Conservation (phyloP, 2,888 invertebrate genomes). For the Cataglyphis livida region DNA sequence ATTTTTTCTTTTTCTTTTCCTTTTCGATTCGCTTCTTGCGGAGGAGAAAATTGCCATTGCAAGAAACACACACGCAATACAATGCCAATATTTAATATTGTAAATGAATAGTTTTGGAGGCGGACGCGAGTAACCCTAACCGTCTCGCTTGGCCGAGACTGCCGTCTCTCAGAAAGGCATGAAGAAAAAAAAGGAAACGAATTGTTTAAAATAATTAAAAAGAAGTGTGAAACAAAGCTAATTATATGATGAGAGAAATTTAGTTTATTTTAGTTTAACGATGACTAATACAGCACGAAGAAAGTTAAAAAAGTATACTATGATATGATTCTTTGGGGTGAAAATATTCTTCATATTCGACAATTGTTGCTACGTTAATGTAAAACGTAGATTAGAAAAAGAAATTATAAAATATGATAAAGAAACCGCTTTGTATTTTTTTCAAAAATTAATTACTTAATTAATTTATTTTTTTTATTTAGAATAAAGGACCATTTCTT, state of each 20-base stretch:
- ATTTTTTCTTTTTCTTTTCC: conserved; percentile 50
- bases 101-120: conserved; percentile 53
- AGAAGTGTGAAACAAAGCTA: conserved; percentile 11
- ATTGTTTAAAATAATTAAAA: conserved; percentile 9
- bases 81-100: conserved; percentile 39
- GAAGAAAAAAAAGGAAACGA: conserved; percentile 27
- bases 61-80: conserved; percentile 28
- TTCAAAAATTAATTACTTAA: too few relatives aligned
- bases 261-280: not conserved
- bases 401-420: not conserved
- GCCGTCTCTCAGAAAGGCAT: conserved; percentile 30
- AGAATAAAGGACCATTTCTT: not conserved
- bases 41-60: conserved; percentile 2
- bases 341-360: not conserved
- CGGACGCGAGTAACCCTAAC: conserved; percentile 52
- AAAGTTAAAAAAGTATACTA: not conserved
- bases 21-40: conserved; percentile 45
- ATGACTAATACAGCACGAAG: not conserved
- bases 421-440: not conserved
- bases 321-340: not conserved
- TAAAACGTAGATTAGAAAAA: not conserved
- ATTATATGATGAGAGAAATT: conserved; percentile 25
- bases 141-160: conserved; percentile 41
- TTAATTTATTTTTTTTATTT: not conserved
- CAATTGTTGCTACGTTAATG: not conserved